phyloP scores from a whole-genome alignment of 2,797 vertebrate genomes.

The Oceanodroma leucorhoa region DNA sequence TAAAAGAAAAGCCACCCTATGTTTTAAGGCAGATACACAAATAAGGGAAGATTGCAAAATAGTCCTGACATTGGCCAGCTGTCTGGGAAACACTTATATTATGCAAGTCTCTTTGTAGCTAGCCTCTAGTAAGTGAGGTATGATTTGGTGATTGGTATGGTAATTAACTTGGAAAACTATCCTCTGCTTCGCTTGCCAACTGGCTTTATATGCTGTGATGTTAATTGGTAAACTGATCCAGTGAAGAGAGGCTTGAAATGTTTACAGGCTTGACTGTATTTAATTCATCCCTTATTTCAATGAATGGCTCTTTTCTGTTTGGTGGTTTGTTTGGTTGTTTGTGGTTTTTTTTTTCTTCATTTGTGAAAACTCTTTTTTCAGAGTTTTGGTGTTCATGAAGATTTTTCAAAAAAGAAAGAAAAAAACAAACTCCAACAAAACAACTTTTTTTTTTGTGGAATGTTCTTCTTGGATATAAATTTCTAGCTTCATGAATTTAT shows the following conservation, averaged over 20 bases:
- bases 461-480: background rate
- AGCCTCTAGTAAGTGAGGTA: background rate
- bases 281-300: constrained; percentile 1
- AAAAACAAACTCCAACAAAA: background rate
- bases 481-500: constrained; percentile 14
- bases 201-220: background rate
- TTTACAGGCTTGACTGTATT: constrained; percentile 15
- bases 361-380: background rate
- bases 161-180: constrained; percentile 53
- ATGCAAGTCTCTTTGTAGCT: background rate
- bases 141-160: constrained; percentile 49
- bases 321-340: background rate
- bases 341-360: background rate
- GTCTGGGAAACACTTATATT: background rate
- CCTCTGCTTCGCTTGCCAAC: background rate
- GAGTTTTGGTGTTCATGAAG: background rate
- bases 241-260: constrained; percentile 17
- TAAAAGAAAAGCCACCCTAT: background rate
- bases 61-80: background rate
- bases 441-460: background rate
- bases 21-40: background rate
- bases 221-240: constrained; percentile 46
- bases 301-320: background rate
- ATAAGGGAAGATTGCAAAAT: background rate
- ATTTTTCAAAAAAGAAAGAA: background rate